phyloP scores from a whole-genome alignment of 2,888 invertebrate species.

The Slavum lentiscoides region DNA sequence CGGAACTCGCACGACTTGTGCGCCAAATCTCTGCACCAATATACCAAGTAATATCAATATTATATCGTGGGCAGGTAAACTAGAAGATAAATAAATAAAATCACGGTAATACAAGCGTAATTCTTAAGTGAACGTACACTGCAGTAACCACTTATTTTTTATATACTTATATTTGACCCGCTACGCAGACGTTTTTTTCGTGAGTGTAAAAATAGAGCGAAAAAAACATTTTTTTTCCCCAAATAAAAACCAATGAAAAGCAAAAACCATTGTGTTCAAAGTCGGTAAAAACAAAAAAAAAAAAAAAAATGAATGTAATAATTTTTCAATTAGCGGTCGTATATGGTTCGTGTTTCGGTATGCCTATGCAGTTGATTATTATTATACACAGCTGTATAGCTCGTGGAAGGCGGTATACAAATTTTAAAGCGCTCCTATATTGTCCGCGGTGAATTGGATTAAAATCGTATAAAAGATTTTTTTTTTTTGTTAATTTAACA shows the following conservation, averaged over 20 bases:
- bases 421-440: not conserved
- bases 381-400: not conserved
- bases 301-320: not conserved
- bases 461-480: not conserved
- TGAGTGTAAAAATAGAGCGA: too few relatives aligned
- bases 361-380: not conserved
- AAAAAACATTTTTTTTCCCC: constrained; percentile 10
- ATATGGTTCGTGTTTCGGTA: not conserved
- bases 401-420: not conserved
- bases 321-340: constrained; percentile 33
- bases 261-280: constrained; percentile 26
- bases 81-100: too few relatives aligned
- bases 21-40: too few relatives aligned
- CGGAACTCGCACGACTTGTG: too few relatives aligned
- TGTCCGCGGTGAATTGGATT: not conserved
- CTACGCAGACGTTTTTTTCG: not conserved
- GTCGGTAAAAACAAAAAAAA: too few relatives aligned
- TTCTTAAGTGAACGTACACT: too few relatives aligned
- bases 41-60: too few relatives aligned
- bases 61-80: too few relatives aligned
- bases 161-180: too few relatives aligned
- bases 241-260: constrained; percentile 48
- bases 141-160: not conserved
- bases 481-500: too few relatives aligned
- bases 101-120: too few relatives aligned